Base-by-base conservation (phyloP, 1,140 invertebrate species). In the Drosophila truncata region DNA sequence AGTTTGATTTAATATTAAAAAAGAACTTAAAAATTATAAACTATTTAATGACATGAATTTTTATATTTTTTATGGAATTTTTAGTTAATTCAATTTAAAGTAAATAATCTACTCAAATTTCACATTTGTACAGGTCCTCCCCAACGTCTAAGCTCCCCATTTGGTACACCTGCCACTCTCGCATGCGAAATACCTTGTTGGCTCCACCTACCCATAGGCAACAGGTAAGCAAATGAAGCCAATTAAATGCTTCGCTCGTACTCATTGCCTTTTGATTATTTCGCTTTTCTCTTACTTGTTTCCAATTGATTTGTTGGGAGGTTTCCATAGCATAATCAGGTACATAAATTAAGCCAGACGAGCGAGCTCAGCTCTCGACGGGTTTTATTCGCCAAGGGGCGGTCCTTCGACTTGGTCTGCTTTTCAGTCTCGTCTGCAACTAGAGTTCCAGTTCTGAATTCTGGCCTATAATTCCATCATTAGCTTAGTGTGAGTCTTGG, bases 281-380 rank as follows among this genome's bases (percentile, higher is more conserved):
- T 72, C 33, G 29, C 67, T 46, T 71, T 71, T 57, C 67, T 33
- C 69, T 72, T 20, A 27, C 37, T 69, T 72, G 42, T 70, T 72
- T 39, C 14, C 79, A 82, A 87, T 84, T 88, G 84, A 88, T 87
- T 88, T 83, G 72, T 78, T 78, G 84, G 58, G 42, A 63, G 54
- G 63, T 57, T 74, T 62, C 62, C 69, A 52, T 41, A 39, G 59
- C 70, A 82, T 79, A 82, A 82, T 86, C 79, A 81, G 78, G 70
- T 57, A 76, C 85, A 88, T 88, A 84, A 81, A 90, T 90, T 90
- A 72, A 78, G 35, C 39, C 71, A 76, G 33, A 13, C 33, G 42
- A 20, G n/a, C 18, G 23, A 62, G 54, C 52, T 14, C 14, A 6
- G 18, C 52, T 54, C 52, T 37, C 31, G 20, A 54, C 52, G 52